phyloP scores from a whole-genome alignment of 2,888 invertebrate species.

The Euplexia lucipara region DNA sequence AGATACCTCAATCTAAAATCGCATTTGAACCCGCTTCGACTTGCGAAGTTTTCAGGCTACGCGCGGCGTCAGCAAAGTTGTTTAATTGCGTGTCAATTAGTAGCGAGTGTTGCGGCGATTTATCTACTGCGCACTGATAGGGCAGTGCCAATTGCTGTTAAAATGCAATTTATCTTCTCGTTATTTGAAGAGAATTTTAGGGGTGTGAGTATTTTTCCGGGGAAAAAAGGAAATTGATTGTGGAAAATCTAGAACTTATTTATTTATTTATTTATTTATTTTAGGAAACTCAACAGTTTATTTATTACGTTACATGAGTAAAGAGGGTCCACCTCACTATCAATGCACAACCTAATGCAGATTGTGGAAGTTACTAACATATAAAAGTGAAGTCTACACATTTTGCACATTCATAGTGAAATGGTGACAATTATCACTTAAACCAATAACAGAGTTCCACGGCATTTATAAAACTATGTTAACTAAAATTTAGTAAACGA shows the following conservation, averaged over 20 bases:
- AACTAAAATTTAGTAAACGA: no score
- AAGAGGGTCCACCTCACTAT: no score
- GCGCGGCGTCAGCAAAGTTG: slow-evolving; percentile 49
- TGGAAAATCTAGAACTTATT: not conserved
- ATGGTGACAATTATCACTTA: no score
- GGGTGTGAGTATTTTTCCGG: not conserved
- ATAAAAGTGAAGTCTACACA: no score
- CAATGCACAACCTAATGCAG: no score
- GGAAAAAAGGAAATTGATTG: not conserved
- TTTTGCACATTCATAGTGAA: no score
- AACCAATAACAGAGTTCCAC: no score
- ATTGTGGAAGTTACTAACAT: no score
- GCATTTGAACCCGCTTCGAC: slow-evolving; percentile 25
- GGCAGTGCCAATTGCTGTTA: slow-evolving; percentile 54
- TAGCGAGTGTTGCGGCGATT: slow-evolving; percentile 48
- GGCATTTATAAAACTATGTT: no score
- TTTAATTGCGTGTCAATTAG: slow-evolving; percentile 59
- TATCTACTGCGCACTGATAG: slow-evolving; percentile 53
- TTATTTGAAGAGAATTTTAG: slow-evolving; percentile 31
- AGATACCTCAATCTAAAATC: slow-evolving; percentile 48
- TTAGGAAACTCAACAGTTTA: no score
- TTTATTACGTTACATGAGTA: no score
- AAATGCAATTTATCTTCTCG: slow-evolving; percentile 42
- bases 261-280: no score
- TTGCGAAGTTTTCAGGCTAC: slow-evolving; percentile 36